Base-by-base conservation (phyloP, 2,797 vertebrate genomes). In the Acanthurus tractus region DNA sequence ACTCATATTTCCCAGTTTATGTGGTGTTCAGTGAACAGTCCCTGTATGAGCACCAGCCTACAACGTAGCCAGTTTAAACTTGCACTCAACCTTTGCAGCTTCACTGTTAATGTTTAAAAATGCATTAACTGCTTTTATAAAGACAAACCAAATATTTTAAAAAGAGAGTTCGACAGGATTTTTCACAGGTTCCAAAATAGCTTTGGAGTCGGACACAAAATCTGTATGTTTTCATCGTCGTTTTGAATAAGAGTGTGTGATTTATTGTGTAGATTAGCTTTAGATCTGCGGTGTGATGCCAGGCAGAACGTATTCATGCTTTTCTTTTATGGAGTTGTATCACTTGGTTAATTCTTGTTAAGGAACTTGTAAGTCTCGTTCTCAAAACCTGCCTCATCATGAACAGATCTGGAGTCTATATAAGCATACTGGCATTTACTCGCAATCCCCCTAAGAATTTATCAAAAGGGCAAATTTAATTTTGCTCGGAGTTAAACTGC, bases 1-100 rank as follows among this genome's bases (percentile, higher is more conserved):
- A 68, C 63, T 78, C 44, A 49, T 77, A 54, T 66, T 64, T 78
- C 65, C 69, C 78, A 56, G 45, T 34, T 70, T 40, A 34, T 61
- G 13, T 55, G 52, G 44, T 40, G 45, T 52, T 76, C 18, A 46
- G 36, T 54, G 74, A 74, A 40, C 38, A n/a, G n/a, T 38, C 46
- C 46, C 59, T 50, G 22, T 49, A 1, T 18, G 48, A 56, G 18
- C 50, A 53, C 44, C 59, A 49, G 40, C 40, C 53, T 10, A 52
- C 12, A 29, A 3, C 1, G 12, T 49, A 52, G 52, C 54, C 8
- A 10, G 6, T 63, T 50, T 12, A 45, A 34, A 63, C 77, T 40
- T n/a, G 29, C 22, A 38, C 11, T 77, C 1, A 34, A 1, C 22
- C n/a, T 9, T 1, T 20, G 11, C 9, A 44, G 17, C 15, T 29